Evolutionary conservation across 2,888 invertebrate species (phyloP).

Genomic region (Stenichneumon culpator): DNA sequence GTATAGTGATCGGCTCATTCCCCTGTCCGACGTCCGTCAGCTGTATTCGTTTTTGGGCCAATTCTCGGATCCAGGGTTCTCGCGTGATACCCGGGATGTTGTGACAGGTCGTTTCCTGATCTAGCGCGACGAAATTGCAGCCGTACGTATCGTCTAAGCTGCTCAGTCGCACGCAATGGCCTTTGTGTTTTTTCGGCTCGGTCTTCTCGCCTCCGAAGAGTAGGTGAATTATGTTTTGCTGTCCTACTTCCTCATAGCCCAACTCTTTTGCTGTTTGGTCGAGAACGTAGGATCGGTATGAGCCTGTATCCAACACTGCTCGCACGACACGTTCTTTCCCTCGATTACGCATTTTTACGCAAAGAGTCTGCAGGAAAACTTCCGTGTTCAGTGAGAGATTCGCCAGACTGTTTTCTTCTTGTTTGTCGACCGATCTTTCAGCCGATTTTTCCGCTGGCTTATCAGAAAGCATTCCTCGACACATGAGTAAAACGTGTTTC

Average conservation of each 20-base stretch:
- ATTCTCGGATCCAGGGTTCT: slow-evolving; percentile 63
- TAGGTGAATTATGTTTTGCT: slow-evolving; percentile 62
- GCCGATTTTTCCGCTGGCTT: slow-evolving; percentile 8
- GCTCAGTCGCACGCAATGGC: slow-evolving; percentile 54
- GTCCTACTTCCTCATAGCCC: slow-evolving; percentile 62
- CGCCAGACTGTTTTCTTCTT: slow-evolving; percentile 52
- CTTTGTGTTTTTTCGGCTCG: too few species aligned
- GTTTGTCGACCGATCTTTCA: slow-evolving; percentile 31
- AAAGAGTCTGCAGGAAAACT: slow-evolving; percentile 71
- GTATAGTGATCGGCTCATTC: slow-evolving; percentile 65
- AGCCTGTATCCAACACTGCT: slow-evolving; percentile 73
- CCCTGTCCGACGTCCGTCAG: slow-evolving; percentile 17
- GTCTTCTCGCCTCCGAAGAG: too few species aligned
- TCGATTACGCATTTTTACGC: slow-evolving; percentile 66
- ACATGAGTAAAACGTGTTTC: slow-evolving; percentile 71
- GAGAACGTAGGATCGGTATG: slow-evolving; percentile 72
- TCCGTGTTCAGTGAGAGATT: slow-evolving; percentile 48
- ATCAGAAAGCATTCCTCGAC: slow-evolving; percentile 54
- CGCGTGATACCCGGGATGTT: slow-evolving; percentile 55
- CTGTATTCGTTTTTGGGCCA: slow-evolving; percentile 52
- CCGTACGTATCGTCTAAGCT: slow-evolving; percentile 65
- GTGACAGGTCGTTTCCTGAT: slow-evolving; percentile 56
- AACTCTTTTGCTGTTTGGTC: slow-evolving; percentile 65
- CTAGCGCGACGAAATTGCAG: slow-evolving; percentile 69
- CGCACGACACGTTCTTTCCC: slow-evolving; percentile 55